Base-by-base conservation (phyloP, 2,113 vertebrate genomes). In the Jaculus jaculus region DNA sequence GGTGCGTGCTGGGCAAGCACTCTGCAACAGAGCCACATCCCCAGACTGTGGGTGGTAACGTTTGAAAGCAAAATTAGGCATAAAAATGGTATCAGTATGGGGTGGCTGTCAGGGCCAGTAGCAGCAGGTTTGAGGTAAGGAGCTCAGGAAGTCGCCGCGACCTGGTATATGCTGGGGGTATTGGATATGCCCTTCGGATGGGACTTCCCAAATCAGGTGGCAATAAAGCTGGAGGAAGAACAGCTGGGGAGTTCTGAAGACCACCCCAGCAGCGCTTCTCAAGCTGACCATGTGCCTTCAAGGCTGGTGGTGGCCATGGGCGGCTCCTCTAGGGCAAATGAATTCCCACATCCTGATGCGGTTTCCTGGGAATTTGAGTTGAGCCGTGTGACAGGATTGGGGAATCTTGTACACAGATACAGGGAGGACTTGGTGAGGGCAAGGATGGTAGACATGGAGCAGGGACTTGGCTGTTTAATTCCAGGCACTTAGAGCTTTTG, bases 231-330 rank as follows among this genome's bases (percentile, higher is more conserved):
- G 60, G 47, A 78, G 32, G 28, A 16, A 18, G 10, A 68, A 28
- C 17, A 23, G 8, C 30, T 47, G 13, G 39, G 6, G 8, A 60
- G 60, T 60, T 21, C 23, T 15, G 34, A 93, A 30, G 51, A 10
- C 30, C 24, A 5, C 7, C 2, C 0, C 5, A 23, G 17, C 7
- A 23, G 51, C 18, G 5, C 12, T 54, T 58, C 6, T 2, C 20
- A 88, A 65, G 71, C 24, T 16, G 65, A 79, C 3, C 16, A 23
- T 47, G 3, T 32, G 32, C 34, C n/a, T 54, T 28, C 15, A 13
- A 47, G 34, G 32, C 47, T 17, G 47, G 2, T 8, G 51, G 2
- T 54, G 72, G 2, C 26, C 30, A 2, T 0, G 16, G 23, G 51
- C 16, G n/a, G 54, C 61, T 15, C 72, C 30, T 73, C 24, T 2